phyloP scores from a whole-genome alignment of 2,797 vertebrate species.

The Craterocephalus amniculus region DNA sequence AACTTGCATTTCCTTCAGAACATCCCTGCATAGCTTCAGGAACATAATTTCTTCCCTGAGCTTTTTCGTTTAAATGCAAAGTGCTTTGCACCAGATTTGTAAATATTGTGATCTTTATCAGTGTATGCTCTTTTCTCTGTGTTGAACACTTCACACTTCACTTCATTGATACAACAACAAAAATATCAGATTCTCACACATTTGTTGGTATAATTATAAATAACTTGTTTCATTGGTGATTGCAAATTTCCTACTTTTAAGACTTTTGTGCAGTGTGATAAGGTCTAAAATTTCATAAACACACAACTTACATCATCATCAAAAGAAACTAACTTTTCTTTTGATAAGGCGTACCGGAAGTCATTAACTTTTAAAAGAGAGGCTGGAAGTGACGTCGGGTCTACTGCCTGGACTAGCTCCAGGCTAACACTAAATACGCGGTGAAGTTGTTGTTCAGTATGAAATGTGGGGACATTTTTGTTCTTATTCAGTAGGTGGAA shows the following conservation, averaged over 20 bases:
- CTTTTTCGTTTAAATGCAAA: neutral
- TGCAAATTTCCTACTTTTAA: too few relatives aligned
- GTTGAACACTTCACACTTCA: too few relatives aligned
- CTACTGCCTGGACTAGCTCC: neutral
- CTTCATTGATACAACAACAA: neutral
- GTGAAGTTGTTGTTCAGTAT: neutral
- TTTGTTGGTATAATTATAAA: neutral
- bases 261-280: too few relatives aligned
- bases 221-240: neutral
- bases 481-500: neutral
- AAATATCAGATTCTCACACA: neutral
- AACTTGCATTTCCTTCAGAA: too few relatives aligned
- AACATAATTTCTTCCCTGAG: neutral
- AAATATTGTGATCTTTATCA: conserved; percentile 9
- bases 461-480: neutral
- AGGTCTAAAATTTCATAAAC: too few relatives aligned
- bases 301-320: too few relatives aligned
- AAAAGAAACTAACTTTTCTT: conserved; percentile 9
- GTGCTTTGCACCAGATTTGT: neutral
- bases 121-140: neutral
- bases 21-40: too few relatives aligned
- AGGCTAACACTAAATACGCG: conserved; percentile 27
- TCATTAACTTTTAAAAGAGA: conserved; percentile 22
- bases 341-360: conserved; percentile 2
- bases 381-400: conserved; percentile 34